Evolutionary conservation across 2,797 vertebrate genomes (phyloP).

Genomic region (Pangasius sanitwongsei): DNA sequence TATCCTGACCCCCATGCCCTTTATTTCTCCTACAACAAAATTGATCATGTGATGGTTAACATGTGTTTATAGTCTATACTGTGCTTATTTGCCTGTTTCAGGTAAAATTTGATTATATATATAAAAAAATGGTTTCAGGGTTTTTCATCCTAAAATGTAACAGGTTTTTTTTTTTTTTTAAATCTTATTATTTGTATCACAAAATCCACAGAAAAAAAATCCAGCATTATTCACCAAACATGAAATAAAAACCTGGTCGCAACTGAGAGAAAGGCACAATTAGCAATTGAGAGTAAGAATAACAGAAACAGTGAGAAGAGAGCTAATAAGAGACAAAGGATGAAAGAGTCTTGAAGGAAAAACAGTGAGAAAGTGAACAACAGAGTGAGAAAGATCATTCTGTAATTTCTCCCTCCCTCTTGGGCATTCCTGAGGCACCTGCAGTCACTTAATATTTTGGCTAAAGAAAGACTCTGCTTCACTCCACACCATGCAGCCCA

Average conservation of each 20-base stretch:
- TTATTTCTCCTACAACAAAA: too few relatives aligned
- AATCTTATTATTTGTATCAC: neutral
- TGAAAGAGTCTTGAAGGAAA: constrained; percentile 19
- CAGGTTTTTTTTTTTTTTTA: too few relatives aligned
- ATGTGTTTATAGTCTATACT: neutral
- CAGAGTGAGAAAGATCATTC: constrained; percentile 63
- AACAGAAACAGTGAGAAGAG: neutral
- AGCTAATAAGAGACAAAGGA: neutral
- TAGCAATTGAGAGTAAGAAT: constrained; percentile 61
- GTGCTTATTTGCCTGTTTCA: neutral
- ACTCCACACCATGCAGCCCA: constrained; percentile 61
- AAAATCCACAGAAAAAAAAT: neutral
- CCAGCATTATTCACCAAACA: neutral
- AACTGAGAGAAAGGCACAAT: constrained; percentile 36
- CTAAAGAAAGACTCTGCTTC: constrained; percentile 63
- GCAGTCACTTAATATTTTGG: constrained; percentile 82
- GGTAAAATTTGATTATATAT: neutral
- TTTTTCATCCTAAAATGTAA: neutral
- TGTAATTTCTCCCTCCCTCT: constrained; percentile 59
- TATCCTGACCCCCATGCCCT: constrained; percentile 61
- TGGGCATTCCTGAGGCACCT: constrained; percentile 87
- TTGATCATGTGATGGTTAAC: neutral
- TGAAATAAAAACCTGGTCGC: neutral
- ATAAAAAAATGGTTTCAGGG: neutral
- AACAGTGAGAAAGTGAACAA: neutral